A percentile compares a stretch with the other conserved stretches of the same genome.
Evolutionary conservation across 1,140 invertebrate species (phyloP).

Genomic region (Lasioglossum albipes): DNA sequence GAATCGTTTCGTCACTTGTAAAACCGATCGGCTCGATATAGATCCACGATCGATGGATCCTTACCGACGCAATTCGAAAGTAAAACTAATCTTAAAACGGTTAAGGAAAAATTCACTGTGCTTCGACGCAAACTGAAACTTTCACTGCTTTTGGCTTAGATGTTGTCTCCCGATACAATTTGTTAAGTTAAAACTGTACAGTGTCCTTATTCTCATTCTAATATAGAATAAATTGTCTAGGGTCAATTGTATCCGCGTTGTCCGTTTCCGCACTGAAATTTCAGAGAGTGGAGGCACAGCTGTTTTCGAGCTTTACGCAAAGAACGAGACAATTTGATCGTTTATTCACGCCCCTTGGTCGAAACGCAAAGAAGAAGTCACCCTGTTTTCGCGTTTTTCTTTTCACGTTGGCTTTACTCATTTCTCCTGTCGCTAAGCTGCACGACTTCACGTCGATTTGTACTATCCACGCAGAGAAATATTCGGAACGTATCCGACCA

Average conservation of each 20-base stretch:
- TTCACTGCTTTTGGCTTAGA: constrained; percentile 27
- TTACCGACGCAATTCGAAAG: constrained; percentile 23
- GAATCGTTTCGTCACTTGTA: constrained; percentile 28
- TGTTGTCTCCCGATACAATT: constrained; percentile 50
- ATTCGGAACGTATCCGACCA: no score
- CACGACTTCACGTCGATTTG: no score
- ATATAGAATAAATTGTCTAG: constrained; percentile 71
- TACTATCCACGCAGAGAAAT: no score
- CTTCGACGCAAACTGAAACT: constrained; percentile 52
- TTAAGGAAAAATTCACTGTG: constrained; percentile 39
- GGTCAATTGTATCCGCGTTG: constrained; percentile 57
- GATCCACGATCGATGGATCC: constrained; percentile 7
- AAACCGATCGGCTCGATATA: constrained; percentile 44
- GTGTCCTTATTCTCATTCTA: constrained; percentile 64
- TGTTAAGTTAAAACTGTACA: constrained; percentile 66
- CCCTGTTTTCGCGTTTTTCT: constrained; percentile 72
- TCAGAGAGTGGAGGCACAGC: constrained; percentile 57
- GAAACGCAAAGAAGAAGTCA: constrained; percentile 65
- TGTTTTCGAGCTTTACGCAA: constrained; percentile 40
- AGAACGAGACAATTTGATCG: constrained; percentile 41
- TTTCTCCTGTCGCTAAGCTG: constrained; percentile 13
- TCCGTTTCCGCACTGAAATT: constrained; percentile 46
- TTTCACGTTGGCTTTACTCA: constrained; percentile 49
- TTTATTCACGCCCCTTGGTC: constrained; percentile 46
- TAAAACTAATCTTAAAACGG: constrained; percentile 54